These are phyloP conservation scores for Chelonia mydas DNA, from an alignment of 2,797 vertebrate species.

Conservation along the genomic window DNA sequence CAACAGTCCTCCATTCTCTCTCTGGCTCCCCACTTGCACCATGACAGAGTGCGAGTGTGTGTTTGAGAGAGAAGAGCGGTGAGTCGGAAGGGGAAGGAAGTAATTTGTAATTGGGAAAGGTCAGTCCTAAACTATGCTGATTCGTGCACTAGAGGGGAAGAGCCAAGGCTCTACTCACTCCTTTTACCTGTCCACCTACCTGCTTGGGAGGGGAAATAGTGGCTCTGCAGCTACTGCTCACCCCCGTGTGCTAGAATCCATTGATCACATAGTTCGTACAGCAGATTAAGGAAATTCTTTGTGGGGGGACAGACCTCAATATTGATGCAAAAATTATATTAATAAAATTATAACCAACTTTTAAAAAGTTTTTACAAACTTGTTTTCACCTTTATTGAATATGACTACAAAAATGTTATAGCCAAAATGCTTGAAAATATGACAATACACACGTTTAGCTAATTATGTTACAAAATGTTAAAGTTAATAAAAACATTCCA, in stretches of 20 bases:
- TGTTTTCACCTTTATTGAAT: too few species aligned
- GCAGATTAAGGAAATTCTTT: neutral
- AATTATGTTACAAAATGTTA: too few species aligned
- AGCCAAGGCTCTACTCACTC: neutral
- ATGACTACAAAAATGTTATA: too few species aligned
- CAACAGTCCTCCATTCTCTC: neutral
- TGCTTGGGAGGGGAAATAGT: neutral
- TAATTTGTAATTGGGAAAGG: neutral
- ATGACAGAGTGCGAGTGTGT: neutral
- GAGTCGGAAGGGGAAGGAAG: neutral
- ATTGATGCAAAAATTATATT: too few species aligned
- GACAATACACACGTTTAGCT: too few species aligned
- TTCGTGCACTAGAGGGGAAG: neutral
- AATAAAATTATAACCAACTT: too few species aligned
- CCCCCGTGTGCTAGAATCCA: neutral
- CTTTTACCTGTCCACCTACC: neutral
- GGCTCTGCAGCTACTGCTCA: neutral
- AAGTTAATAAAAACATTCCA: too few species aligned
- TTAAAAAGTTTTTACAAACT: too few species aligned
- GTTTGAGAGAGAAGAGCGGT: rapidly evolving
- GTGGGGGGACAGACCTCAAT: neutral
- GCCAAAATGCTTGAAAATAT: too few species aligned
- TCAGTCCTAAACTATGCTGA: neutral
- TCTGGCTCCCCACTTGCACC: neutral
- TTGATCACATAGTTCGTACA: neutral